Evolutionary conservation across 2,113 vertebrate species (phyloP).

Genomic region (Suncus etruscus): DNA sequence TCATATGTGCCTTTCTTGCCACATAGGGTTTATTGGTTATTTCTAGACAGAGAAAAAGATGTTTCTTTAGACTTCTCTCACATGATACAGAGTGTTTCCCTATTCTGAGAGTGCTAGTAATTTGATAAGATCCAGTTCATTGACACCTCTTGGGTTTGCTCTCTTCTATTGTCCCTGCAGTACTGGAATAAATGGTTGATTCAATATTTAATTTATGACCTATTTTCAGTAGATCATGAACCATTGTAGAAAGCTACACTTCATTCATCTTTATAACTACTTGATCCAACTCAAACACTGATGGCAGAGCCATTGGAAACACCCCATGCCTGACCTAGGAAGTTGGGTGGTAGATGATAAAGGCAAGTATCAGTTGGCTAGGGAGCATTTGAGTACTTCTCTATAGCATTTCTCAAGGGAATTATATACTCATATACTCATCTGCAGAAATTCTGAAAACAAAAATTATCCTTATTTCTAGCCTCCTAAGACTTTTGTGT

Average conservation of each 20-base stretch:
- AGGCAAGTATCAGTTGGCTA: neutral
- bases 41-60: neutral
- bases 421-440: neutral
- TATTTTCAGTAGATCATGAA: neutral
- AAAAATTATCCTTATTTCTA: neutral
- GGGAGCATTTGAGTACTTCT: neutral
- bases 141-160: neutral
- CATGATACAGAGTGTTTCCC: too few species aligned
- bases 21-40: neutral
- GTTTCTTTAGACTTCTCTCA: too few species aligned
- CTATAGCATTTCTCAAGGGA: neutral
- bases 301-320: neutral
- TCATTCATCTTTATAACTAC: neutral
- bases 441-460: conserved; percentile 21
- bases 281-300: neutral
- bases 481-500: neutral
- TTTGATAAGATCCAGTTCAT: neutral
- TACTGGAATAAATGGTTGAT: neutral
- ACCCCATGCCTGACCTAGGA: neutral
- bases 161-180: neutral
- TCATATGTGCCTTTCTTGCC: neutral
- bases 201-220: neutral
- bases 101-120: neutral
- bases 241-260: neutral
- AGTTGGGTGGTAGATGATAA: neutral